Conservation (phyloP, 2,113 vertebrate genomes). For the Datnioides undecimradiatus region DNA sequence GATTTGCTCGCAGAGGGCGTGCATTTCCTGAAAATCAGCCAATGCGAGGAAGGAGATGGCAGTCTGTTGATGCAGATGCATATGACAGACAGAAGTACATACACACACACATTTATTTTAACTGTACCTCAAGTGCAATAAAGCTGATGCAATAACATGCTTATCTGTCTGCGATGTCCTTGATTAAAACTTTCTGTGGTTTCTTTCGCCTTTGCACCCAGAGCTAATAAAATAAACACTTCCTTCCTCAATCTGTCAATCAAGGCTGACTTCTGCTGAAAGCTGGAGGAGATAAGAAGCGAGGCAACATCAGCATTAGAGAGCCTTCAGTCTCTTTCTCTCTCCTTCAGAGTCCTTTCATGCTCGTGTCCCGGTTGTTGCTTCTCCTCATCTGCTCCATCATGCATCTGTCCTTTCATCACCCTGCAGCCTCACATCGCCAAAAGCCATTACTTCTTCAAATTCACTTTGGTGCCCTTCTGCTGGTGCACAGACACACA, state of each 20-base stretch:
- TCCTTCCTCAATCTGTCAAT: constrained; percentile 43
- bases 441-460: constrained; percentile 21
- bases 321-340: neutral
- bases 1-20: constrained; percentile 40
- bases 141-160: neutral
- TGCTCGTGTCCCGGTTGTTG: constrained; percentile 1
- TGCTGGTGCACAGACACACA: constrained; percentile 12
- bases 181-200: constrained; percentile 19
- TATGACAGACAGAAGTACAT: neutral
- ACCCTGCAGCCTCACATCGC: constrained; percentile 25
- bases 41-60: neutral
- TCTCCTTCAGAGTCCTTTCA: constrained; percentile 11
- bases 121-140: neutral
- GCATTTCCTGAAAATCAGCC: constrained; percentile 56
- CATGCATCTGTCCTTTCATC: constrained; percentile 43
- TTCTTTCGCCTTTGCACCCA: neutral
- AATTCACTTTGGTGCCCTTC: constrained; percentile 9
- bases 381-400: constrained; percentile 34
- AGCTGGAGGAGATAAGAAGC: constrained; percentile 2
- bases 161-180: neutral
- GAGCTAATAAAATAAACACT: constrained; percentile 40
- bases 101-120: neutral
- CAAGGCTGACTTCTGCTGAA: constrained; percentile 24
- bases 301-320: constrained; percentile 7
- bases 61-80: constrained; percentile 14